Evolutionary conservation across 2,113 vertebrate genomes (phyloP).

Genomic region (Clupea harengus): DNA sequence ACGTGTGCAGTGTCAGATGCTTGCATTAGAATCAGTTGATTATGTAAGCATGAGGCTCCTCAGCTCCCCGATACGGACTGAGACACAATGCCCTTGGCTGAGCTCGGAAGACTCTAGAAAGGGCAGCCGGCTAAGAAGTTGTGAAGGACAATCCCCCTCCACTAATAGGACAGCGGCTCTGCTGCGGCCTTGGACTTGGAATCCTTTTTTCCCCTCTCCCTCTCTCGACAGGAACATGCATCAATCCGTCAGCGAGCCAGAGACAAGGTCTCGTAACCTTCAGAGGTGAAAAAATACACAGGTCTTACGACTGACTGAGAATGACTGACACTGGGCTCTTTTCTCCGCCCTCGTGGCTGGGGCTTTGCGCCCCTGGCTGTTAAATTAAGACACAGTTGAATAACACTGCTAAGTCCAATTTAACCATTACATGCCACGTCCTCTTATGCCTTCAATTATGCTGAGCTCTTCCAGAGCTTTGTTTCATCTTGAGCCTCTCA

Average conservation of each 20-base stretch:
- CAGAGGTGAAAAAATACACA: conserved; percentile 39
- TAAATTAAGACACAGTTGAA: conserved; percentile 83
- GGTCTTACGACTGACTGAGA: conserved; percentile 79
- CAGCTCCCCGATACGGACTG: conserved; percentile 40
- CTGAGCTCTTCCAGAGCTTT: conserved; percentile 18
- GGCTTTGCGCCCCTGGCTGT: conserved; percentile 54
- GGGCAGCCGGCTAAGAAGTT: conserved; percentile 52
- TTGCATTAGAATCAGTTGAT: conserved; percentile 55
- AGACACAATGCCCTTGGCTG: conserved; percentile 52
- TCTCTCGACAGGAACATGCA: conserved; percentile 75
- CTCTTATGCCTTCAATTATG: conserved; percentile 74
- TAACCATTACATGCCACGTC: conserved; percentile 79
- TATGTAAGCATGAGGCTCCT: conserved; percentile 52
- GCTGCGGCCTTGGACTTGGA: conserved; percentile 79
- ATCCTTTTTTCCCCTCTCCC: conserved; percentile 58
- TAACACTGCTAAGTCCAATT: conserved; percentile 83
- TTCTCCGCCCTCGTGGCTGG: conserved; percentile 58
- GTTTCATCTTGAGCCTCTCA: conserved; percentile 7
- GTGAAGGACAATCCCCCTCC: conserved; percentile 48
- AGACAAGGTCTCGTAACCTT: conserved; percentile 81
- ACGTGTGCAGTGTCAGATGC: conserved; percentile 45
- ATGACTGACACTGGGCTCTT: conserved; percentile 76
- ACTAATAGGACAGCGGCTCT: conserved; percentile 67
- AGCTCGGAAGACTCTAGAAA: conserved; percentile 48
- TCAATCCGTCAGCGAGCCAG: conserved; percentile 81